A percentile compares a stretch with the other conserved stretches of the same genome.
Evolutionary conservation across 2,113 vertebrate genomes (phyloP).

Genomic region (Phalacrocorax pelagicus): DNA sequence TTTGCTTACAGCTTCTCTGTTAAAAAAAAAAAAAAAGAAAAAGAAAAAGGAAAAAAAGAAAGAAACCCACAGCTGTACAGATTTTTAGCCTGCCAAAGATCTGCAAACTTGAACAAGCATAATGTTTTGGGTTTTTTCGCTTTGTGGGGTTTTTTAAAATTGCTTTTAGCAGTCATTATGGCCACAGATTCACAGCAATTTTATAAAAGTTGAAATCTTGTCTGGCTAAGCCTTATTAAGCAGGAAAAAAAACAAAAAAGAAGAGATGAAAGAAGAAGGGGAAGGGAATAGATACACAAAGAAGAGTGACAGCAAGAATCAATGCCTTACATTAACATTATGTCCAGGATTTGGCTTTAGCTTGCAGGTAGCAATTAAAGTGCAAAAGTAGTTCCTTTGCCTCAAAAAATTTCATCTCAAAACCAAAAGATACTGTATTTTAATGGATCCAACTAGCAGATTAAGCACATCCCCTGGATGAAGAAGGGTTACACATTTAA

Average conservation of each 20-base stretch:
- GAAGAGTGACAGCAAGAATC: background rate
- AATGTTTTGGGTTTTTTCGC: background rate
- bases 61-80: background rate
- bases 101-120: background rate
- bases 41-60: fast-evolving
- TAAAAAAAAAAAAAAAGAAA: fast-evolving
- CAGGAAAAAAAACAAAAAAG: background rate
- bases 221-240: background rate
- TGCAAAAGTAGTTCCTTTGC: background rate
- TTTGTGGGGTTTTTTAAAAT: background rate
- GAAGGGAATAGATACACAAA: background rate
- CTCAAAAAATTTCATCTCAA: background rate
- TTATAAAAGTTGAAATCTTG: background rate
- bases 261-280: background rate
- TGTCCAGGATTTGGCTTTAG: background rate
- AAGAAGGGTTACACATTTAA: background rate
- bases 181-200: background rate
- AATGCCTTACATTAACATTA: background rate
- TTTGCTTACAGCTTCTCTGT: background rate
- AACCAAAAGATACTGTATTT: background rate
- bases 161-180: background rate
- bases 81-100: background rate
- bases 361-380: background rate
- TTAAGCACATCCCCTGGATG: background rate
- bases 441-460: background rate